A percentile compares a stretch with the other conserved stretches of the same genome.
Conservation (phyloP, 2,113 vertebrate species). For the Campylomormyrus tamandua region DNA sequence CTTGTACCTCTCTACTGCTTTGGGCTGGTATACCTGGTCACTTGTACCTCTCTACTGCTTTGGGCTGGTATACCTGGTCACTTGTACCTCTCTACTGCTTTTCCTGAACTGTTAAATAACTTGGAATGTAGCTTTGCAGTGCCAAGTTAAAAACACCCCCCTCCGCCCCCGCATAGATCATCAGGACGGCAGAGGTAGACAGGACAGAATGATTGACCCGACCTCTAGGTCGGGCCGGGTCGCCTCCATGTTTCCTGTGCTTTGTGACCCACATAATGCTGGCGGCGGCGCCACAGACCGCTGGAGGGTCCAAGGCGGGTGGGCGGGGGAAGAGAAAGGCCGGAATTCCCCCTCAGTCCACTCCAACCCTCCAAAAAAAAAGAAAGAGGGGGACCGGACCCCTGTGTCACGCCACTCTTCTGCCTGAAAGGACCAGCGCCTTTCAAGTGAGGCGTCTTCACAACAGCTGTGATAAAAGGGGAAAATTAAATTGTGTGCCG, state of each 20-base stretch:
- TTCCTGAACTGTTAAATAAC: neutral
- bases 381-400: conserved; percentile 46
- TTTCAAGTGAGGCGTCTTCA: conserved; percentile 53
- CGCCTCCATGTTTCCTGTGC: conserved; percentile 58
- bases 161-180: conserved; percentile 41
- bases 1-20: too few species aligned
- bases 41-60: too few species aligned
- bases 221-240: conserved; percentile 45
- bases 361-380: conserved; percentile 41
- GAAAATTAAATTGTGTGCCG: conserved; percentile 49
- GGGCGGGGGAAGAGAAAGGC: conserved; percentile 7
- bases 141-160: conserved; percentile 37
- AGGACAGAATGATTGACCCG: conserved; percentile 44
- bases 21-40: too few species aligned
- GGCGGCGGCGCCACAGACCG: conserved; percentile 39
- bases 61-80: too few species aligned
- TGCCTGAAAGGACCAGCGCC: conserved; percentile 48
- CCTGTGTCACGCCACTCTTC: conserved; percentile 46
- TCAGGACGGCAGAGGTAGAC: conserved; percentile 14
- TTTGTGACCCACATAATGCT: conserved; percentile 54
- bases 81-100: neutral
- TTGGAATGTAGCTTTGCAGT: neutral
- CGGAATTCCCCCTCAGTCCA: conserved; percentile 19
- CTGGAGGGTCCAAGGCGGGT: conserved; percentile 8
- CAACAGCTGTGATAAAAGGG: conserved; percentile 42